These are phyloP conservation scores for Tenthredo mesomela DNA, from an alignment of 2,888 invertebrate genomes.

Conservation along the genomic window DNA sequence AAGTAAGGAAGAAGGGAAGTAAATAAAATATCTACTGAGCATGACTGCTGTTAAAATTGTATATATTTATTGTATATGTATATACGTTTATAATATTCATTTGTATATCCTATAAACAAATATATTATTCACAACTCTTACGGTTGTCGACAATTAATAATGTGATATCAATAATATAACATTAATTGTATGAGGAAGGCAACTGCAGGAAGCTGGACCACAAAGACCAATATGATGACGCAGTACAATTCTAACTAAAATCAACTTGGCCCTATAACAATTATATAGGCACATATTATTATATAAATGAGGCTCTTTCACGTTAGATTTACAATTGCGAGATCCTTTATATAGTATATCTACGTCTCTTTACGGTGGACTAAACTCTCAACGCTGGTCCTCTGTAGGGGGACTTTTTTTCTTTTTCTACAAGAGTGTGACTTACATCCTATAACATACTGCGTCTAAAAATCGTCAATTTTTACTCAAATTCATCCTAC, in stretches of 20 bases:
- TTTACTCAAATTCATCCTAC: neutral
- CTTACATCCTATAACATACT: neutral
- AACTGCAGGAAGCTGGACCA: slow-evolving; percentile 38
- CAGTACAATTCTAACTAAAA: neutral
- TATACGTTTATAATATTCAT: slow-evolving; percentile 27
- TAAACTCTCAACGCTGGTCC: neutral
- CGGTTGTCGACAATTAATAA: slow-evolving; percentile 2
- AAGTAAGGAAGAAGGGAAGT: no score
- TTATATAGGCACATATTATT: slow-evolving; percentile 33
- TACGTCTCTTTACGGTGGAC: neutral
- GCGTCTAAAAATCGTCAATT: neutral
- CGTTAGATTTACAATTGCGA: neutral
- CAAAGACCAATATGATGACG: slow-evolving; percentile 32
- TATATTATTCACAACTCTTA: slow-evolving; percentile 6
- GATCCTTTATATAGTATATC: neutral
- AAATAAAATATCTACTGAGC: neutral
- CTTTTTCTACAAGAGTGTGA: neutral
- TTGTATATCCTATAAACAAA: slow-evolving; percentile 39
- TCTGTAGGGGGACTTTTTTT: no score
- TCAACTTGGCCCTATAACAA: slow-evolving; percentile 3
- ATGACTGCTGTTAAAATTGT: neutral
- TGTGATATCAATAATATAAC: neutral
- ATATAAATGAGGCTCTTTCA: neutral
- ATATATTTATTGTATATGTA: slow-evolving; percentile 33
- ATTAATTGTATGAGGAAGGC: slow-evolving; percentile 37